Conservation (phyloP, 2,113 vertebrate genomes). For the Anhinga rufa region DNA sequence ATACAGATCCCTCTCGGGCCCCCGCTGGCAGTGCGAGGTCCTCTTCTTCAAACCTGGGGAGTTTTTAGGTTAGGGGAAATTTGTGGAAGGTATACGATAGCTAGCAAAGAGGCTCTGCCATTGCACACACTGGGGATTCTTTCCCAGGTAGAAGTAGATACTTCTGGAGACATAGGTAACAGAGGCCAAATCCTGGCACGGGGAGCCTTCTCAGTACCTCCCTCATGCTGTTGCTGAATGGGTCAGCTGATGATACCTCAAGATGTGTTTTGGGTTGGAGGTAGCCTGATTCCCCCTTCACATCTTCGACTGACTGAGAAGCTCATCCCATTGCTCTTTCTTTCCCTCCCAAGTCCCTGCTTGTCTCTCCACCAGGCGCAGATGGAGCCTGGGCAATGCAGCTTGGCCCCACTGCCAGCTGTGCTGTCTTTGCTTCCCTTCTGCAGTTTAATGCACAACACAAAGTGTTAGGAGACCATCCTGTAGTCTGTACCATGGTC, state of each 20-base stretch:
- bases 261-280: not conserved
- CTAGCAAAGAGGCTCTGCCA: not conserved
- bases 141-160: not conserved
- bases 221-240: not conserved
- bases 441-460: not conserved
- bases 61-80: not conserved
- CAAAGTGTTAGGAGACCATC: not conserved
- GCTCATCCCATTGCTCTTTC: not conserved
- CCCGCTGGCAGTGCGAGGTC: not conserved
- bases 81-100: not conserved
- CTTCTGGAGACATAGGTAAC: not conserved
- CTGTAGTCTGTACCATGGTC: no score
- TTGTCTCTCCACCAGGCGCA: not conserved
- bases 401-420: no score
- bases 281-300: not conserved
- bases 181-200: not conserved
- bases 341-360: not conserved
- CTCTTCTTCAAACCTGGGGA: not conserved
- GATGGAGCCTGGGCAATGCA: not conserved
- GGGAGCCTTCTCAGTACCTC: not conserved
- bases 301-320: not conserved
- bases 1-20: not conserved
- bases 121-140: not conserved
- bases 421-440: not conserved
- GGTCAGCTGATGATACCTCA: not conserved